Conservation (phyloP, 2,113 vertebrate genomes). For the Agelaius tricolor region DNA sequence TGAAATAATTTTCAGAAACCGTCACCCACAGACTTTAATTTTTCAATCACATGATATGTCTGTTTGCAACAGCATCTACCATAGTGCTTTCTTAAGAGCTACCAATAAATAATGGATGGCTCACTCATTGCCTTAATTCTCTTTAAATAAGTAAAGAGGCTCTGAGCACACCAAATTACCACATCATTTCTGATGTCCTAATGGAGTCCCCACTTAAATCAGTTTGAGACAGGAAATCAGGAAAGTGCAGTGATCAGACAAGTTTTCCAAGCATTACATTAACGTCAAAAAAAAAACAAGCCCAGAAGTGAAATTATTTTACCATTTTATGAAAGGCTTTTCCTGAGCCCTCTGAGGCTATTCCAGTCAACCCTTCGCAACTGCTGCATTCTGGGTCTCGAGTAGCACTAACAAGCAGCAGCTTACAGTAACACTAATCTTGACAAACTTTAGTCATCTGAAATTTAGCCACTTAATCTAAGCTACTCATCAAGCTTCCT, state of each 20-base stretch:
- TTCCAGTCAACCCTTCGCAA: background rate
- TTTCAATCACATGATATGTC: background rate
- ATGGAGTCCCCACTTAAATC: conserved; percentile 24
- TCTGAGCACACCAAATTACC: background rate
- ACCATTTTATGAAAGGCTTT: background rate
- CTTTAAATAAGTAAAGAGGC: conserved; percentile 45
- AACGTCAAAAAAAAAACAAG: background rate
- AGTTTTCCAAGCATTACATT: conserved; percentile 8
- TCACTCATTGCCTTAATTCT: background rate
- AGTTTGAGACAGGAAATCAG: conserved; percentile 1
- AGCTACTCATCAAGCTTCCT: background rate
- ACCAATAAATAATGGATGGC: conserved; percentile 46
- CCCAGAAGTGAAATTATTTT: background rate
- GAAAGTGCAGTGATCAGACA: background rate
- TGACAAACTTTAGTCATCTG: background rate
- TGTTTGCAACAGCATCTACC: background rate
- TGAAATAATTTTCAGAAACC: background rate
- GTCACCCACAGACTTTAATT: background rate
- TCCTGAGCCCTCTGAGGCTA: background rate
- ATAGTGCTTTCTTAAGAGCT: conserved; percentile 18
- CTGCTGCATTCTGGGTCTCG: background rate
- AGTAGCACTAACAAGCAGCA: background rate
- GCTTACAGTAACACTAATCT: background rate
- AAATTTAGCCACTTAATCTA: background rate
- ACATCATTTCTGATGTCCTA: conserved; percentile 10